phyloP scores from a whole-genome alignment of 1,140 invertebrate species.

The Carposina sasakii region DNA sequence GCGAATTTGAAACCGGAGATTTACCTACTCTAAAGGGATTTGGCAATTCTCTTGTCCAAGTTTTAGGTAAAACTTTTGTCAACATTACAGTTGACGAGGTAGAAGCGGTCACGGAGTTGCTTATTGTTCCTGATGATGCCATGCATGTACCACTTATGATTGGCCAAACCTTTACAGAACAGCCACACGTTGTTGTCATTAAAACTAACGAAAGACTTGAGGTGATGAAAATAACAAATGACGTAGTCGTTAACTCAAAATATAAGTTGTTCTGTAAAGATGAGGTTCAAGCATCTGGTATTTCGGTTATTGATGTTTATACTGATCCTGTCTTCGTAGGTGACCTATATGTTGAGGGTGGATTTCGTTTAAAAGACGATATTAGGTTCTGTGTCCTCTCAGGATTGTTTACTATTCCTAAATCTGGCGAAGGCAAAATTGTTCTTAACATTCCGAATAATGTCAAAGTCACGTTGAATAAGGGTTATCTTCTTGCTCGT shows the following conservation, averaged over 20 bases:
- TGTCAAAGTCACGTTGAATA: neutral
- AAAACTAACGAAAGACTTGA: slow-evolving; percentile 5
- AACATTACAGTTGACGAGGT: neutral
- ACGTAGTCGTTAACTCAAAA: neutral
- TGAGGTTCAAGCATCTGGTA: neutral
- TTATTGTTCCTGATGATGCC: slow-evolving; percentile 7
- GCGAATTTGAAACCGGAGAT: neutral
- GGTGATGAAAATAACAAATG: neutral
- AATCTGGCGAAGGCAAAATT: neutral
- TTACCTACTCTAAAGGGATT: slow-evolving; percentile 10
- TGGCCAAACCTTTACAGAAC: slow-evolving; percentile 11
- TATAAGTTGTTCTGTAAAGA: neutral
- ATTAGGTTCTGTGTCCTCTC: neutral
- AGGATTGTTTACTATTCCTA: slow-evolving; percentile 2
- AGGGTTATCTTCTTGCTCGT: neutral
- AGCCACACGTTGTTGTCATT: slow-evolving; percentile 5
- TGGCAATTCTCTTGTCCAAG: slow-evolving; percentile 6
- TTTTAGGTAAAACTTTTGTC: slow-evolving; percentile 1
- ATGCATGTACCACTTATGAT: slow-evolving; percentile 5
- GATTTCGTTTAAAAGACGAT: neutral
- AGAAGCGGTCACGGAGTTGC: neutral
- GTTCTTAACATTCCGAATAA: neutral
- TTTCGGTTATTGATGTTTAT: neutral
- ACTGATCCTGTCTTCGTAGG: neutral
- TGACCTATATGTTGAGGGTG: slow-evolving; percentile 5